Evolutionary conservation across 1,140 invertebrate species (phyloP), one percentile per base, ranked within the genome.

Genomic region (Aethina tumida): DNA sequence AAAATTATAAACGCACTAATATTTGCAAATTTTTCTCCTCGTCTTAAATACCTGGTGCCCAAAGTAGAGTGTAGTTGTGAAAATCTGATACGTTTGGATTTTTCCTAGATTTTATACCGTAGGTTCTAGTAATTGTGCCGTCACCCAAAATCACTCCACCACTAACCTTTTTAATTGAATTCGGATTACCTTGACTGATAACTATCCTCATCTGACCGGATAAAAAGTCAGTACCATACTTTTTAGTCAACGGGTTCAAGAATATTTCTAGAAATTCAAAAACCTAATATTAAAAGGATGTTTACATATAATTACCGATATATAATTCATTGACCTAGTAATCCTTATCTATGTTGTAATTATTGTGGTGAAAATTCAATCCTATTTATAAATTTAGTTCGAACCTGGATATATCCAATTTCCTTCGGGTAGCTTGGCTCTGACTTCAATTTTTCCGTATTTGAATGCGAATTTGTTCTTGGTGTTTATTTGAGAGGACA

Each of bases 331-430:
- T n/a, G n/a, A n/a, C n/a, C n/a, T n/a, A n/a, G n/a, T n/a, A n/a
- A n/a, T n/a, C n/a, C n/a, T n/a, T n/a, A n/a, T n/a, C n/a, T n/a
- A n/a, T n/a, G n/a, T n/a, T n/a, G n/a, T n/a, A n/a, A n/a, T n/a
- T n/a, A n/a, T n/a, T n/a, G n/a, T n/a, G n/a, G n/a, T n/a, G n/a
- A n/a, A n/a, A n/a, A n/a, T n/a, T n/a, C n/a, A n/a, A n/a, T n/a
- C n/a, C n/a, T n/a, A n/a, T n/a, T n/a, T n/a, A n/a, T n/a, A n/a
- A n/a, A n/a, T n/a, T n/a, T n/a, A n/a, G n/a, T n/a, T n/a, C n/a
- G n/a, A n/a, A n/a, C n/a, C n/a, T n/a, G n/a, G n/a, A n/a, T 79
- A 78, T 2, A 86, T 43, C 82, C 82, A 88, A 59, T 81, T 77
- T 25, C 82, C 83, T 44, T 64, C 59, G 0, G 83, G 81, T 48